Evolutionary conservation across 2,113 vertebrate genomes (phyloP).

Genomic region (Gadus macrocephalus): DNA sequence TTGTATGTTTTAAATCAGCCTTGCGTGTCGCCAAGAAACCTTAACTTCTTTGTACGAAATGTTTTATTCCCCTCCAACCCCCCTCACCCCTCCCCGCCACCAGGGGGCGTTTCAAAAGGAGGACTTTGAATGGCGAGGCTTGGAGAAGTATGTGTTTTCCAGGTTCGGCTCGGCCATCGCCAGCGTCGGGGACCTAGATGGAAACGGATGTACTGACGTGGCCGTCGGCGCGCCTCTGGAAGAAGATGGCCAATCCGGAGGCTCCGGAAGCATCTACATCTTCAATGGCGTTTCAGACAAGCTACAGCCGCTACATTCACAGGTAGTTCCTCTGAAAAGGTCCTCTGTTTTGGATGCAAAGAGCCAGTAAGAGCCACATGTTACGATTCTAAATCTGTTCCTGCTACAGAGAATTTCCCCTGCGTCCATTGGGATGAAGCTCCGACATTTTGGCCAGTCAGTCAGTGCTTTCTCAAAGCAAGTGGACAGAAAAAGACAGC

Average conservation of each 20-base stretch:
- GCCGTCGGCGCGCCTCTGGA: slow-evolving; percentile 74
- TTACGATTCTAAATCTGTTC: background rate
- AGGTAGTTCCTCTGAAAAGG: slow-evolving; percentile 48
- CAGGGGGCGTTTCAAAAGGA: slow-evolving; percentile 32
- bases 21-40: too few relatives aligned
- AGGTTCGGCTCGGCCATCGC: slow-evolving; percentile 74
- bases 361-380: background rate
- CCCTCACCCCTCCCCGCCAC: background rate
- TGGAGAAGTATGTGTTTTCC: slow-evolving; percentile 43
- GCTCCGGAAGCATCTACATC: slow-evolving; percentile 71
- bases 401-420: slow-evolving; percentile 46
- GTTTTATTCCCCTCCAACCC: too few relatives aligned
- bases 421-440: slow-evolving; percentile 30
- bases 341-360: background rate
- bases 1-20: too few relatives aligned
- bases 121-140: slow-evolving; percentile 28
- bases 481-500: background rate
- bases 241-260: background rate
- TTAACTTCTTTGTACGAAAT: too few relatives aligned
- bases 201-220: slow-evolving; percentile 65
- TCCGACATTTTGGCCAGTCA: slow-evolving; percentile 47
- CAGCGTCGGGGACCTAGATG: slow-evolving; percentile 66
- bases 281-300: slow-evolving; percentile 58
- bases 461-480: slow-evolving; percentile 19
- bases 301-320: slow-evolving; percentile 54